Base-by-base conservation (phyloP, 2,113 vertebrate species). In the Carassius auratus region DNA sequence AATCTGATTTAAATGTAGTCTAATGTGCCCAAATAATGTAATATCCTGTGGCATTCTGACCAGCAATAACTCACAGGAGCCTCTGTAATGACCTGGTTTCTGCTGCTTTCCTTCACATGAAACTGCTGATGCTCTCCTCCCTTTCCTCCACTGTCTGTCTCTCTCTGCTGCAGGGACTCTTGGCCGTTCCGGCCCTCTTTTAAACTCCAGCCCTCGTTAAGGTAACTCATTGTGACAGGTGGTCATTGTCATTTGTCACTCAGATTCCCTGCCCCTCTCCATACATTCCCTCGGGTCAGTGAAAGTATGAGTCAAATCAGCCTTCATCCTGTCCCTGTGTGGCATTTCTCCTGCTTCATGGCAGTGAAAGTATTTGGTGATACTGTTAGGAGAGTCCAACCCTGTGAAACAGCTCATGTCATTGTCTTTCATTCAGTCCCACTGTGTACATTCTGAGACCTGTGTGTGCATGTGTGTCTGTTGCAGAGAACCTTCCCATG, bases 191-290 rank as follows among this genome's bases (percentile, higher is more conserved):
- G 94, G 89, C 94, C 94, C 88, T 92, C 95, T 93, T 92, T 95
- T 90, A 96, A 95, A 93, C 94, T 92, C 5, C 95, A 95, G 85
- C 93, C 95, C 81, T 95, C 94, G 8, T 93, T 95, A 93, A 95
- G 95, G 95, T 96, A 95, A 95, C 86, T 85, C 50, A 88, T 38
- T 38, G 21, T 85, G 62, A 69, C 48, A 38, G 73, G 12, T 79
- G 76, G 26, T 38, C 48, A 81, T 84, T 85, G 57, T 86, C 66
- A 79, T 23, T 86, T 86, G 90, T 92, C 83, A 87, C 80, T 89
- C 84, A 87, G 42, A 33, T 84, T 85, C 73, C 52, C 55, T 64
- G 13, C 52, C 83, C 84, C 86, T 81, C 81, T 77, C 12, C 81
- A 86, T 82, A 76, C 86, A 66, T 74, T 45, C n/a, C 81, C 62